Evolutionary conservation across 2,113 vertebrate species (phyloP).

Genomic region (Perognathus longimembris): DNA sequence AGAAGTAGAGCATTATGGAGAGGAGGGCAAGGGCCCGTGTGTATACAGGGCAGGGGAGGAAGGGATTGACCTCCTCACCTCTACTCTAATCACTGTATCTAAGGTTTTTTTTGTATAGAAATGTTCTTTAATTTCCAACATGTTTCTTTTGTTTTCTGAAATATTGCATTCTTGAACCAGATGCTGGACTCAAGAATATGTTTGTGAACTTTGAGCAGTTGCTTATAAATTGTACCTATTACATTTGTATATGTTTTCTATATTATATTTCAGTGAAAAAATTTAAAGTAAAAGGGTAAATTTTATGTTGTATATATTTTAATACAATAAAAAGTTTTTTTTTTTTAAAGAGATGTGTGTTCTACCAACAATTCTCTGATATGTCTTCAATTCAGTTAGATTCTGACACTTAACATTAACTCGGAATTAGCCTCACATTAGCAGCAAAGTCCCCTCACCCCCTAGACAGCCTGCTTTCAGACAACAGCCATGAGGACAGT

Average conservation of each 20-base stretch:
- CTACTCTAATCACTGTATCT: neutral
- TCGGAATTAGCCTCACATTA: neutral
- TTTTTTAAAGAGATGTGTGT: neutral
- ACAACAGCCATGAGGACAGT: neutral
- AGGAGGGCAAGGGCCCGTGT: neutral
- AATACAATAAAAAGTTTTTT: slow-evolving; percentile 33
- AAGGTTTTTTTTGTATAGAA: slow-evolving; percentile 26
- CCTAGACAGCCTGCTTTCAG: neutral
- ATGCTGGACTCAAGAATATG: neutral
- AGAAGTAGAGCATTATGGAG: neutral
- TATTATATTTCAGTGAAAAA: slow-evolving; percentile 51
- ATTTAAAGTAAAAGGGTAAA: slow-evolving; percentile 41
- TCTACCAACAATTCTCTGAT: slow-evolving; percentile 18
- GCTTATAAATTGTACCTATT: slow-evolving; percentile 44
- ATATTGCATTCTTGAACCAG: slow-evolving; percentile 31
- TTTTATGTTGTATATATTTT: slow-evolving; percentile 48
- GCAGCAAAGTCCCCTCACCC: neutral
- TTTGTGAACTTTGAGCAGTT: slow-evolving; percentile 50
- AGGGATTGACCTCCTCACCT: neutral
- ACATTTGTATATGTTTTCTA: slow-evolving; percentile 37
- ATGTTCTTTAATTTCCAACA: neutral
- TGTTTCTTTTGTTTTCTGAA: slow-evolving; percentile 4
- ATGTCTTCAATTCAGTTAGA: neutral
- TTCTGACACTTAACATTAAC: neutral
- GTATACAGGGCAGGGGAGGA: neutral